Conservation (phyloP, 2,113 vertebrate species). For the Uria lomvia region DNA sequence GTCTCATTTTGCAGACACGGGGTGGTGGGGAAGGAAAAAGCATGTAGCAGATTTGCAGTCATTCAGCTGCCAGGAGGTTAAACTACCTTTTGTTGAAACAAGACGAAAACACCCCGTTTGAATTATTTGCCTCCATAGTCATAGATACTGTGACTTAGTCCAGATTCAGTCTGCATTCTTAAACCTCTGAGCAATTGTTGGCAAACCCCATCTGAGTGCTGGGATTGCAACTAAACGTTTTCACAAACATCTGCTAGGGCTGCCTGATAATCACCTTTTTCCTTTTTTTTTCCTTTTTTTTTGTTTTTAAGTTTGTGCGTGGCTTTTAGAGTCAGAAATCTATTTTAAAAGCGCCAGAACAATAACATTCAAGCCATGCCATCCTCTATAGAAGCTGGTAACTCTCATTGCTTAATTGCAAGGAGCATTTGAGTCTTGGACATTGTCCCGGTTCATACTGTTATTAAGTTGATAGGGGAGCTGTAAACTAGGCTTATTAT, state of each 20-base stretch:
- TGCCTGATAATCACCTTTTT: background rate
- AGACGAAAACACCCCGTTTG: background rate
- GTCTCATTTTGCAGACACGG: background rate
- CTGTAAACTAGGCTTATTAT: slow-evolving; percentile 23
- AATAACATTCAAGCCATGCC: background rate
- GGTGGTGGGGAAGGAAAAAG: background rate
- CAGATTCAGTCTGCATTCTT: slow-evolving; percentile 64
- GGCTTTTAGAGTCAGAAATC: background rate
- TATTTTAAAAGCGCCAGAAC: background rate
- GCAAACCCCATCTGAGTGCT: background rate
- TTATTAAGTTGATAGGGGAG: slow-evolving; percentile 8
- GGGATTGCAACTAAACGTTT: background rate
- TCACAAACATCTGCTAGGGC: slow-evolving; percentile 1
- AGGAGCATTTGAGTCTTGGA: background rate
- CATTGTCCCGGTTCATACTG: background rate
- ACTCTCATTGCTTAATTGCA: background rate
- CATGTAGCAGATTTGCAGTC: background rate
- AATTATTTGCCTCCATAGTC: slow-evolving; percentile 21
- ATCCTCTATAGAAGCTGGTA: background rate
- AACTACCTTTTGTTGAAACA: slow-evolving; percentile 16
- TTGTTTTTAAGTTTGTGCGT: background rate
- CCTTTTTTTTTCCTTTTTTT: background rate
- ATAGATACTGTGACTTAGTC: slow-evolving; percentile 34
- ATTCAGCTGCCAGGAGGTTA: background rate
- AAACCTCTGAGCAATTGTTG: slow-evolving; percentile 34